Percentiles rank a stretch among this genome's conserved stretches.
Conservation (phyloP, 2,797 vertebrate species). For the Amblyopsis hoosieri region DNA sequence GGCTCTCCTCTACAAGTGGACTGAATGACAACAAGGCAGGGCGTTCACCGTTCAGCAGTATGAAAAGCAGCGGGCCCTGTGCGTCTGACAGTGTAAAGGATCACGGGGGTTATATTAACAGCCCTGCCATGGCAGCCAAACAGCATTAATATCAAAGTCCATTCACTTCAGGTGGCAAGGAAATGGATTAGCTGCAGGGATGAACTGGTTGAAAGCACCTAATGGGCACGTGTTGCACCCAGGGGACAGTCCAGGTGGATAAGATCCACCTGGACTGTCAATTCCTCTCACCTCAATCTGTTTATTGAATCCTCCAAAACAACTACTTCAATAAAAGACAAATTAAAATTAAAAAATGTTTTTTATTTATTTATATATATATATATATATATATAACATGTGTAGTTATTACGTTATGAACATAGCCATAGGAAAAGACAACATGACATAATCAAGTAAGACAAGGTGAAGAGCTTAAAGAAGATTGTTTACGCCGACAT, state of each 20-base stretch:
- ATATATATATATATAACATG: too few species aligned
- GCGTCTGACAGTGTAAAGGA: conserved; percentile 19
- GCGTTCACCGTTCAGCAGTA: conserved; percentile 25
- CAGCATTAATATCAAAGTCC: conserved; percentile 53
- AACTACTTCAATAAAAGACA: conserved; percentile 19
- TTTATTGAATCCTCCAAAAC: conserved; percentile 19
- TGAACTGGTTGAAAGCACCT: conserved; percentile 20
- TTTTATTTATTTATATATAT: too few species aligned
- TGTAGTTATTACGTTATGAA: too few species aligned
- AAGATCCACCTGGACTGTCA: neutral
- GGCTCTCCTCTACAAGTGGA: too few species aligned
- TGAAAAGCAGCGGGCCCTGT: conserved; percentile 32
- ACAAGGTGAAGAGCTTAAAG: too few species aligned
- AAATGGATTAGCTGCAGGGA: conserved; percentile 19
- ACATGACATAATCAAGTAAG: too few species aligned
- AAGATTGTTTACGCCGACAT: too few species aligned
- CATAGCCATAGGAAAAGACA: too few species aligned
- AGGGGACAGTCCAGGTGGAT: conserved; percentile 29
- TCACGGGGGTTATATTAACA: conserved; percentile 43
- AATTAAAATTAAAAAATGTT: conserved; percentile 6
- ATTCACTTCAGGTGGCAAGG: conserved; percentile 22
- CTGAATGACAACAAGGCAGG: too few species aligned
- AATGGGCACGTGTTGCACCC: conserved; percentile 36
- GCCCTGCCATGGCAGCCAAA: conserved; percentile 45
- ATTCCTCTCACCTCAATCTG: conserved; percentile 7